Base-by-base conservation (phyloP, 1,140 invertebrate genomes). In the Drosophila sp. region DNA sequence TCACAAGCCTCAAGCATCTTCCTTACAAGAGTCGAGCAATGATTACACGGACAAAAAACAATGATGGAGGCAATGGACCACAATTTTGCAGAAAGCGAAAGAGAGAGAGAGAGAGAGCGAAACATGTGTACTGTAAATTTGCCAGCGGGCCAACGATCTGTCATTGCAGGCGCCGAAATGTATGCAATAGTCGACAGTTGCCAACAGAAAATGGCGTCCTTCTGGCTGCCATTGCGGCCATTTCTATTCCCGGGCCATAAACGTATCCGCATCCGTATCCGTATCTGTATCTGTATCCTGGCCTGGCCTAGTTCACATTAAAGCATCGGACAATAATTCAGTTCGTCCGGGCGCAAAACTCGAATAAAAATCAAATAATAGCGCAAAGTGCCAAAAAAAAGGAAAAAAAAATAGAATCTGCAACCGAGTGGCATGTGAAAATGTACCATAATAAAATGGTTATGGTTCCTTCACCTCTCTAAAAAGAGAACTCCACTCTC, bases 301-400 rank as follows among this genome's bases (percentile, higher is more conserved):
- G 80, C 25, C 25, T 40, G 67, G 80, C 82, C 80, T 87, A 84
- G 82, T 87, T 84, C 74, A 58, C 80, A 86, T 80, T 70, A 63
- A 71, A 76, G 70, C 79, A 76, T 80, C 58, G 66, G 54, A 87
- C 82, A 87, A 86, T 86, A 86, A 87, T 83, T 86, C 69, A 73
- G 53, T 58, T 67, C 64, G 65, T 69, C 65, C 62, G 62, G 58
- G 36, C 46, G 74, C 66, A 75, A 53, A 78, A 62, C 62, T 84
- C 81, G 48, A 69, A 86, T 86, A 86, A 86, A 86, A 87, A 87
- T 86, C 81, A 86, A 87, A 86, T 87, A 86, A 86, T 81, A 64
- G 78, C 69, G 78, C 62, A 77, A 78, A 86, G 70, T 76, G 84
- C 48, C 63, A 36, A 72, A 38, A 48, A 32, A 76, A 59, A 64